These are phyloP conservation scores for Poecilus cupreus DNA, from an alignment of 2,888 invertebrate genomes.

Conservation along the genomic window DNA sequence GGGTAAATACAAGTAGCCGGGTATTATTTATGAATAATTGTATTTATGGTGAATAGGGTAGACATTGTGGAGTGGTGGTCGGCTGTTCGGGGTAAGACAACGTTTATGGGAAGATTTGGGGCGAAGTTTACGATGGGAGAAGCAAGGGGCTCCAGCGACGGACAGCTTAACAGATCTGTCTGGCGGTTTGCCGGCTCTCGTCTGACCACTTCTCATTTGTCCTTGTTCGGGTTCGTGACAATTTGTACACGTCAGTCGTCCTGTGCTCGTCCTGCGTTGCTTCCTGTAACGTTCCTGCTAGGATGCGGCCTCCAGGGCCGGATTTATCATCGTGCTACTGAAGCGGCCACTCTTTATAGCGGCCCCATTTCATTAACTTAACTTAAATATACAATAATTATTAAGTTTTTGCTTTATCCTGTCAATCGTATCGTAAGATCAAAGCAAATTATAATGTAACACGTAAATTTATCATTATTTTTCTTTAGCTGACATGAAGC, in stretches of 20 bases:
- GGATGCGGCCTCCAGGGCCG: background rate
- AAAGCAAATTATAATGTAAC: no score
- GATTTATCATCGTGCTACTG: no score
- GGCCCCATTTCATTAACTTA: no score
- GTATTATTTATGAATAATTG: constrained; percentile 42
- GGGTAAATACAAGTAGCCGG: background rate
- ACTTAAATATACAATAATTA: no score
- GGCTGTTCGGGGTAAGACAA: constrained; percentile 46
- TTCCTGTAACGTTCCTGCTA: constrained; percentile 6
- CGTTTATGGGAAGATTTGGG: constrained; percentile 38
- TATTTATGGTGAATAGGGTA: constrained; percentile 1
- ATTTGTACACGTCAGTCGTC: constrained; percentile 58
- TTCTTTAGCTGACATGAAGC: no score
- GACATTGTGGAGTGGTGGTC: no score
- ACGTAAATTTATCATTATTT: no score
- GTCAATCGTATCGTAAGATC: no score
- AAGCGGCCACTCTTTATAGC: background rate
- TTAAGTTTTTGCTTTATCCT: no score
- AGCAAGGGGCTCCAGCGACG: background rate
- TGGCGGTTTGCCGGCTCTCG: constrained; percentile 44
- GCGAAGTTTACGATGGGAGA: constrained; percentile 32
- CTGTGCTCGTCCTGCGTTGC: constrained; percentile 33
- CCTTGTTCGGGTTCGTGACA: constrained; percentile 58
- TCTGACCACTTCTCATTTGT: constrained; percentile 58
- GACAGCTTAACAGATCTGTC: constrained; percentile 58